phyloP scores from a whole-genome alignment of 2,113 vertebrate species.

The Aegotheles bennettii region DNA sequence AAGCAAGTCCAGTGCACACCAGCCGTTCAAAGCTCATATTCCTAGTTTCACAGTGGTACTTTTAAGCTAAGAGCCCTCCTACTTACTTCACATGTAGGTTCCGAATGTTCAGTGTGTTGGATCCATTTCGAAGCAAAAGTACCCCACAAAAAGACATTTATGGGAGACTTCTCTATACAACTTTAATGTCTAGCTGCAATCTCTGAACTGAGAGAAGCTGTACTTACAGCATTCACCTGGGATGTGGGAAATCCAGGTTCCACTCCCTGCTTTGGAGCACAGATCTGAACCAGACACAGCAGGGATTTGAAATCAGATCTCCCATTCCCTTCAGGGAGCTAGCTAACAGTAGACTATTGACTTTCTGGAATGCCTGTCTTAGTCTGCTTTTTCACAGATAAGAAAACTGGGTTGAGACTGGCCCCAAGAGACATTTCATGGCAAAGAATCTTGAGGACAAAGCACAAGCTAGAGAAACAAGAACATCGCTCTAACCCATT shows the following conservation, averaged over 20 bases:
- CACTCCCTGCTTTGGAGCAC: neutral
- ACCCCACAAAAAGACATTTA: neutral
- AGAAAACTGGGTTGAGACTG: conserved; percentile 15
- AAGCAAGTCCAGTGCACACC: neutral
- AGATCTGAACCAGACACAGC: neutral
- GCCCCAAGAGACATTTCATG: conserved; percentile 8
- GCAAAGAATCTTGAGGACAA: neutral
- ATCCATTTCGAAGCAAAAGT: neutral
- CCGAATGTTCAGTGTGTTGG: neutral
- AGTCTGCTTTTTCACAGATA: conserved; percentile 21
- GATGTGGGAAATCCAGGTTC: neutral
- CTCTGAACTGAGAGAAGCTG: neutral
- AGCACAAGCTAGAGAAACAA: neutral
- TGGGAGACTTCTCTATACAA: neutral
- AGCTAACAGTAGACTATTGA: conserved; percentile 24
- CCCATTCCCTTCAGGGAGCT: neutral
- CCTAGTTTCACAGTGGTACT: neutral
- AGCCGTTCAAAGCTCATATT: neutral
- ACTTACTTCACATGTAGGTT: neutral
- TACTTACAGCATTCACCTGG: neutral
- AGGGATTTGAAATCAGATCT: conserved; percentile 50
- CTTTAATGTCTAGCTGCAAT: neutral
- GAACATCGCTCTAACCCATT: neutral
- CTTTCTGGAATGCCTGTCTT: conserved; percentile 9
- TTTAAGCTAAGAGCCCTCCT: neutral